These are phyloP conservation scores for Neomorphus geoffroyi DNA, from an alignment of 2,797 vertebrate species.

Conservation along the genomic window DNA sequence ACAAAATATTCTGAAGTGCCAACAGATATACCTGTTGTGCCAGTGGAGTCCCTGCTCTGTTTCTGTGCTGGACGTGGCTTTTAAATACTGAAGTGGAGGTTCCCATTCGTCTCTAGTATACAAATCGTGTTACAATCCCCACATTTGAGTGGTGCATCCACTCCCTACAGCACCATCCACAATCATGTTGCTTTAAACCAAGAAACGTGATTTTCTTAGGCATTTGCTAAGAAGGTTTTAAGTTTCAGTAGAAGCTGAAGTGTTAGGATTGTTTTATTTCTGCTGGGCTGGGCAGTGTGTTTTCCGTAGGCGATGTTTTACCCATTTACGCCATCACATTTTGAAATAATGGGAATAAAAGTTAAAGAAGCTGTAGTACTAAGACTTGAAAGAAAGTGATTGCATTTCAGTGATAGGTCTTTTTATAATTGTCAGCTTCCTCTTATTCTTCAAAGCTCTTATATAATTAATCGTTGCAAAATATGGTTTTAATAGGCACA, in stretches of 20 bases:
- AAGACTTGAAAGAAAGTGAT: neutral
- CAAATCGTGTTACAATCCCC: neutral
- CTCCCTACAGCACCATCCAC: neutral
- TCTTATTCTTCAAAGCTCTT: neutral
- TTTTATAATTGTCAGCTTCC: neutral
- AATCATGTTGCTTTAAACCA: neutral
- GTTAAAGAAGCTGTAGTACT: neutral
- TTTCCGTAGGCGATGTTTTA: neutral
- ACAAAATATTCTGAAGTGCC: no score
- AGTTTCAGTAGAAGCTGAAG: neutral
- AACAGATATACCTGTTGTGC: no score
- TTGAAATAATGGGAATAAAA: neutral
- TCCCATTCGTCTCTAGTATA: neutral
- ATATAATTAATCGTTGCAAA: neutral
- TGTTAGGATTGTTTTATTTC: neutral
- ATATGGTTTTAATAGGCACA: neutral
- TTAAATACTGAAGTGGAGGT: no score
- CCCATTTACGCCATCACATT: neutral
- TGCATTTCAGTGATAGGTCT: neutral
- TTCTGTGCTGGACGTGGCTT: no score
- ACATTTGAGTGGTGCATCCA: accelerated
- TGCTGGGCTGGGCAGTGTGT: neutral
- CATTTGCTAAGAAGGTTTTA: neutral
- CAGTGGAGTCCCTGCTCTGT: no score
- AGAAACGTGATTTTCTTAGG: neutral